phyloP scores from a whole-genome alignment of 2,113 vertebrate genomes.

The Pachycephala philippinensis region DNA sequence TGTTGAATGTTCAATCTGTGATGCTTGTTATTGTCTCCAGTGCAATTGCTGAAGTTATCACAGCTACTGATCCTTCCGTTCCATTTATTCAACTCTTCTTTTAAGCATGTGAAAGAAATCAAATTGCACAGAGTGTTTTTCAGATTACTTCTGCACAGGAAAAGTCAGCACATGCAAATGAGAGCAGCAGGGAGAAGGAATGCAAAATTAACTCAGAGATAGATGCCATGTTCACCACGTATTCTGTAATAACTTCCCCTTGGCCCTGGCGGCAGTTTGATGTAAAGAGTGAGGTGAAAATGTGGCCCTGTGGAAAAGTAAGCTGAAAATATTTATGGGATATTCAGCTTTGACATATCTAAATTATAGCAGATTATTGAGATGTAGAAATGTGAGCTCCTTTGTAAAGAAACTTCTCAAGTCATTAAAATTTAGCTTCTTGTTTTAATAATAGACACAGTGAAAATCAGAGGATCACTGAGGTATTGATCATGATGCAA shows the following conservation, averaged over 20 bases:
- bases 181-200: not conserved
- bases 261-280: not conserved
- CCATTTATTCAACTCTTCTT: not conserved
- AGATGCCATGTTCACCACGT: not conserved
- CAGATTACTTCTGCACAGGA: not conserved
- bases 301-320: not conserved
- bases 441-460: not conserved
- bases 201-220: not conserved
- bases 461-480: not conserved
- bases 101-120: not conserved
- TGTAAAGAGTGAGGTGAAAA: not conserved
- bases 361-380: not conserved
- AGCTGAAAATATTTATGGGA: not conserved
- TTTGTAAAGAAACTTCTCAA: not conserved
- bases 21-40: not conserved
- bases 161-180: constrained; percentile 7
- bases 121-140: not conserved
- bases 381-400: not conserved
- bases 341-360: not conserved
- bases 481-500: not conserved
- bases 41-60: not conserved
- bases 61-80: not conserved
- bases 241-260: not conserved
- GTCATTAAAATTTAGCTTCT: not conserved
- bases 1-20: not conserved